phyloP scores from a whole-genome alignment of 2,113 vertebrate genomes.

The Syngnathoides biaculeatus region DNA sequence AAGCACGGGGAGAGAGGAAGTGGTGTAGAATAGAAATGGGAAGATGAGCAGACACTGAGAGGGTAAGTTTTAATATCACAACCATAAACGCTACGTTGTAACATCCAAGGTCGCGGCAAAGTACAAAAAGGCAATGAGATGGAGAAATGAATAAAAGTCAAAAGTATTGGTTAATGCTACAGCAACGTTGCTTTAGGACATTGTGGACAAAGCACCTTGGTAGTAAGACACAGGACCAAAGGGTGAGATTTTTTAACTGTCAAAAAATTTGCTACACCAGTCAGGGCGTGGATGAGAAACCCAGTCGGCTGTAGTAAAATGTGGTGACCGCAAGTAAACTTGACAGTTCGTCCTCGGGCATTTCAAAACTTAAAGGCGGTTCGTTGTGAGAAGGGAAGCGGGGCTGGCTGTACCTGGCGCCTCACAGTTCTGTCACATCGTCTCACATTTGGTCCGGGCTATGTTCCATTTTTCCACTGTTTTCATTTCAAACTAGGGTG shows the following conservation, averaged over 20 bases:
- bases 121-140: conserved; percentile 2
- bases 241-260: background rate
- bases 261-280: background rate
- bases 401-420: too few species aligned
- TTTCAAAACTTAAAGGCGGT: background rate
- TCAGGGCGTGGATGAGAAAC: background rate
- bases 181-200: background rate
- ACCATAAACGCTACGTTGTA: background rate
- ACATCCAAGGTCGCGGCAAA: background rate
- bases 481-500: background rate
- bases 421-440: background rate
- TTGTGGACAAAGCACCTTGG: background rate
- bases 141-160: background rate
- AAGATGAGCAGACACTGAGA: conserved; percentile 20
- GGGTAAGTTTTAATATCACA: conserved; percentile 10
- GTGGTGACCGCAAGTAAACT: background rate
- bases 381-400: too few species aligned
- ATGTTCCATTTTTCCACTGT: background rate
- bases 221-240: too few species aligned
- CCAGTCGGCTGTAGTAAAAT: background rate
- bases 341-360: too few species aligned
- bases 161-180: background rate
- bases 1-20: conserved; percentile 33
- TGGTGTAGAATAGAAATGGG: conserved; percentile 39
- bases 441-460: background rate